Evolutionary conservation across 2,113 vertebrate species (phyloP), one percentile per base, ranked within the genome.

Genomic region (Trichomycterus rosablanca): DNA sequence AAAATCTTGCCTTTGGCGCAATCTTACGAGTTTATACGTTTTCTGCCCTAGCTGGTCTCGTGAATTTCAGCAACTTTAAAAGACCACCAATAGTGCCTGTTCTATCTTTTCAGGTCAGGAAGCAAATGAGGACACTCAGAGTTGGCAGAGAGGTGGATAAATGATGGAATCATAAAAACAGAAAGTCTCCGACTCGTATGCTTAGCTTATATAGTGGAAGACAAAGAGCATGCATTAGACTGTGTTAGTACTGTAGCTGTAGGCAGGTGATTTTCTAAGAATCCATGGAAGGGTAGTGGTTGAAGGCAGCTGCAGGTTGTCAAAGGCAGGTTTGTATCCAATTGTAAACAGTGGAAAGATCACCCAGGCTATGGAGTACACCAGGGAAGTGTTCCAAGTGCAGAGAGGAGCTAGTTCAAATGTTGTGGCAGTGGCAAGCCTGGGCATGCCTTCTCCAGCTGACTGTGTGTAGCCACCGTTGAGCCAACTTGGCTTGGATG

Each of bases 271-370:
- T 63, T 52, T 58, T 68, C 42, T 32, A 22, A 18, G 44, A 24
- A 35, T 44, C 43, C 15, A 11, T 28, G 16, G 18, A 34, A 50
- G 22, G 32, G 42, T 55, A 66, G 43, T 30, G 32, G 22, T 49
- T 57, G 30, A 51, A 61, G 30, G 35, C 62, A 69, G 66, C 62
- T 70, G 63, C 34, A 45, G 46, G 49, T 46, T 43, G 46, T 74
- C 72, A 61, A 61, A 60, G 63, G 59, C 50, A 68, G 30, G 59
- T 67, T 66, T 60, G 49, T 66, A 58, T 66, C 15, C 8, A 46
- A 59, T 67, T 55, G 52, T 69, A 64, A 69, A 74, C 75, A 72
- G 70, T 57, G 55, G 64, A 70, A 67, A 49, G 59, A 70, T 68
- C 37, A 37, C 37, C 22, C 18, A 30, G 44, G 68, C 61, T 51